These are phyloP conservation scores for Delphinapterus leucas DNA, from an alignment of 2,113 vertebrate species.

Conservation along the genomic window DNA sequence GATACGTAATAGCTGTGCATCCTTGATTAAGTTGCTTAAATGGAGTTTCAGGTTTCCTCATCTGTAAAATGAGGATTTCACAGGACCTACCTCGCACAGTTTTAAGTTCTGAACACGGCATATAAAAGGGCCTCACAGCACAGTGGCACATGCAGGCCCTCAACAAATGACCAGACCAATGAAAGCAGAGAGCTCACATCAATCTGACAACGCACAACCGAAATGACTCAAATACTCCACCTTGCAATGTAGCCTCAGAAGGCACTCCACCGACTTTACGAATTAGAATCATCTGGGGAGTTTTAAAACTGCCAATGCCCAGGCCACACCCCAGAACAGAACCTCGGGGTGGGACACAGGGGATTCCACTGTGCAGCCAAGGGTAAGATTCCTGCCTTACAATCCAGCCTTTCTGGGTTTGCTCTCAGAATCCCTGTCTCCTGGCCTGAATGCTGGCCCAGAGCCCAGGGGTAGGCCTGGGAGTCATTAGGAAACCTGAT, in stretches of 20 bases:
- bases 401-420: background rate
- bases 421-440: background rate
- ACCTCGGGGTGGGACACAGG: background rate
- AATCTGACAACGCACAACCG: background rate
- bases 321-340: background rate
- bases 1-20: background rate
- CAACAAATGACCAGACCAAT: background rate
- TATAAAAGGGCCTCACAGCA: background rate
- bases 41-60: background rate
- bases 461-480: background rate
- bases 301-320: background rate
- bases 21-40: background rate
- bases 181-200: background rate
- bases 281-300: background rate
- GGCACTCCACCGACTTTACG: accelerated
- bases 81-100: background rate
- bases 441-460: background rate
- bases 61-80: background rate
- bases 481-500: background rate
- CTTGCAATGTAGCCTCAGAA: background rate
- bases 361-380: background rate
- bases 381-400: background rate
- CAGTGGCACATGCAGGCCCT: background rate
- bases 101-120: background rate
- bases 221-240: background rate